Evolutionary conservation across 2,797 vertebrate species (phyloP).

Genomic region (Pachyuromys duprasi): DNA sequence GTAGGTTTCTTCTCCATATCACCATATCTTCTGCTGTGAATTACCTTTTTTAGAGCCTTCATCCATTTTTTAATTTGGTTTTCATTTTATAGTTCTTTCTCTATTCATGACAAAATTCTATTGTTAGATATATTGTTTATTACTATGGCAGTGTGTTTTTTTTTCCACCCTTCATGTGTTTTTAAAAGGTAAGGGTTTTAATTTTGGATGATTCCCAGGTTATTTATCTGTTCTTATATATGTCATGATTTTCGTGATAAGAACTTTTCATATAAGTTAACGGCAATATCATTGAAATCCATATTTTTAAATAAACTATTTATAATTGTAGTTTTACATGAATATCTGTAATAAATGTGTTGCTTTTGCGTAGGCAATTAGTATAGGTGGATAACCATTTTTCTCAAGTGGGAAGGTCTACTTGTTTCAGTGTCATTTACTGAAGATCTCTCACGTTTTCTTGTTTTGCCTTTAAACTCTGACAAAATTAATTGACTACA

Average conservation of each 20-base stretch:
- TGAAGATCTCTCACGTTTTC: not conserved
- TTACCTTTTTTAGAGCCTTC: not conserved
- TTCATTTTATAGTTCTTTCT: not conserved
- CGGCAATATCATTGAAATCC: not conserved
- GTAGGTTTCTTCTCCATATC: not conserved
- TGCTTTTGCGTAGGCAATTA: not conserved
- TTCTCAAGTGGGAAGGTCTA: not conserved
- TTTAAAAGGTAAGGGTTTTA: not conserved
- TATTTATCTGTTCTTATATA: not conserved
- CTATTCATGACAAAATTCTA: not conserved
- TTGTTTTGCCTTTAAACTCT: not conserved
- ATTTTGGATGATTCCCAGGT: not conserved
- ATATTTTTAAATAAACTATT: not conserved
- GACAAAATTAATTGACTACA: not conserved
- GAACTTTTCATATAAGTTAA: not conserved
- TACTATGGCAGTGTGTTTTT: not conserved
- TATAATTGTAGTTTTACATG: not conserved
- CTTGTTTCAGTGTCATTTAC: not conserved
- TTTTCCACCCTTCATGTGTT: not conserved
- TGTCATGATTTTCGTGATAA: not conserved
- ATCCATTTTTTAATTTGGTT: not conserved
- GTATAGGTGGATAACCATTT: not conserved
- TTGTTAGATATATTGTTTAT: not conserved
- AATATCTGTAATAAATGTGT: not conserved
- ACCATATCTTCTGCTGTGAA: not conserved